These are phyloP conservation scores for Metallyticus violacea DNA, from an alignment of 2,888 invertebrate genomes.

Conservation along the genomic window DNA sequence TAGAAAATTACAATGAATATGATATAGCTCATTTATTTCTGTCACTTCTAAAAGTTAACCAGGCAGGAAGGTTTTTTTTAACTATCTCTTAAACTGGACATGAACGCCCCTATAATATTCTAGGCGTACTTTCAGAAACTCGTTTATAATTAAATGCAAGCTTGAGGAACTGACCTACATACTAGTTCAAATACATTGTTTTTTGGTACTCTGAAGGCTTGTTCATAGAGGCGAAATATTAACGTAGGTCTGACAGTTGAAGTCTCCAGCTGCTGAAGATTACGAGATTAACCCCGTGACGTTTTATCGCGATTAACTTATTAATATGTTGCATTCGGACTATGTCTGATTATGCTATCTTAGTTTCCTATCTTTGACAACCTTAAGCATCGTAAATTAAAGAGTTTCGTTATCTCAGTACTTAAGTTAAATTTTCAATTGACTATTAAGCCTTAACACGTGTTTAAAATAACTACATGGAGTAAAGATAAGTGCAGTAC, in stretches of 20 bases:
- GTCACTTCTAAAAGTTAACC: too few species aligned
- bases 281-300: background rate
- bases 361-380: background rate
- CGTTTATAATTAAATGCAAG: background rate
- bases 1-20: too few species aligned
- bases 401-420: background rate
- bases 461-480: background rate
- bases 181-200: background rate
- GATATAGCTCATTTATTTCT: too few species aligned
- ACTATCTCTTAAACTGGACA: too few species aligned
- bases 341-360: background rate
- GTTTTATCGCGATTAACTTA: background rate
- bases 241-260: too few species aligned
- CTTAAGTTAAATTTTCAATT: background rate
- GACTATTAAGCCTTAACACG: background rate
- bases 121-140: too few species aligned
- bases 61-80: too few species aligned
- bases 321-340: too few species aligned
- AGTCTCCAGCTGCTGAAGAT: background rate
- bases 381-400: background rate
- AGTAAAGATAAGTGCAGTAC: too few species aligned
- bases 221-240: too few species aligned
- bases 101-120: too few species aligned
- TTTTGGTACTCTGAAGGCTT: background rate
- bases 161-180: background rate